Base-by-base conservation (phyloP, 2,113 vertebrate species). In the Odontesthes bonariensis region DNA sequence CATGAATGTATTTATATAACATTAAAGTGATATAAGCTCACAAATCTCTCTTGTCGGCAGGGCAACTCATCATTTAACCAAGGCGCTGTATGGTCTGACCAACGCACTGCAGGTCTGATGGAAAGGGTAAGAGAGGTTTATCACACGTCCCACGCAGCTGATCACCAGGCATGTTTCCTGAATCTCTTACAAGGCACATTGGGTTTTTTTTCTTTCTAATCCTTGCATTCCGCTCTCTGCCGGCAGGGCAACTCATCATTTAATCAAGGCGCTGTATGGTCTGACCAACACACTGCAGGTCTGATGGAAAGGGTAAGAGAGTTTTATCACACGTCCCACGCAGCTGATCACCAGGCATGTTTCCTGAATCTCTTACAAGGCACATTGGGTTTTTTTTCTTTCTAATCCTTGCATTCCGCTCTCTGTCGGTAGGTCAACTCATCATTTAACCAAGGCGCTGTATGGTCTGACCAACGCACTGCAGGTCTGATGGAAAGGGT, bases 221-320 rank as follows among this genome's bases (percentile, higher is more conserved):
- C 27, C 27, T 27, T 27, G 3, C 27, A 27, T 27, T 27, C 27
- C 27, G 27, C 17, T n/a, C 5, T 83, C n/a, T 72, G 35, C 69
- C 20, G 75, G 62, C 83, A 89, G 93, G 62, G 20, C 23, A 8
- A 55, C 32, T 70, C 76, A 2, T 51, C 7, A 49, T 13, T 7
- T 38, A 38, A 38, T 5, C 35, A 7, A 38, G 35, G 35, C 27
- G 3, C 27, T 27, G 27, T 27, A 27, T 27, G 27, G 27, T 27
- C 27, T 27, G 27, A 70, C 65, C 46, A 33, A 2, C 66, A 0
- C 6, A 56, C 72, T 10, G 1, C 53, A 17, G 83, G 46, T 71
- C 4, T 59, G 16, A 68, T 93, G 11, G 11, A 77, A 3, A 76
- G 58, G 81, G 93, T 94, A 86, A 91, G 85, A 69, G n/a, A 61